Conservation (phyloP, 2,888 invertebrate genomes). For the Balanococcus diminutus region DNA sequence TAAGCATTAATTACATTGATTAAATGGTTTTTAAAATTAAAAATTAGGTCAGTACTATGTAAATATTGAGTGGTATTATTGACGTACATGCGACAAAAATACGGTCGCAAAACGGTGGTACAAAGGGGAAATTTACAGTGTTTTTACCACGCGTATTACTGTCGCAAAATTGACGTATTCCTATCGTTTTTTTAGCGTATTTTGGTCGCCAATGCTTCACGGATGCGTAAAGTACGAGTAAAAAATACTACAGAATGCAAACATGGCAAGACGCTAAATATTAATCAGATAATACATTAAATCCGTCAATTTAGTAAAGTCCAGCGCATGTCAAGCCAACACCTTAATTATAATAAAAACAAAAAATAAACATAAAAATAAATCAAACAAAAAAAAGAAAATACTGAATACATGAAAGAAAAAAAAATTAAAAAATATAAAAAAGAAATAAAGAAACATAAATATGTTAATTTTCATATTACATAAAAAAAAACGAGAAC, state of each 20-base stretch:
- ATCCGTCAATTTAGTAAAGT: slow-evolving; percentile 37
- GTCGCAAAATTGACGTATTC: too few species aligned
- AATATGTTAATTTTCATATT: slow-evolving; percentile 16
- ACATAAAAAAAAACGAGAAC: slow-evolving; percentile 19
- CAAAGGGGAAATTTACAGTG: too few species aligned
- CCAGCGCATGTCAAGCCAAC: slow-evolving; percentile 40
- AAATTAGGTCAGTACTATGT: too few species aligned
- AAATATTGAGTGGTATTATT: too few species aligned
- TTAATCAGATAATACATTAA: slow-evolving; percentile 36
- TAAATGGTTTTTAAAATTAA: too few species aligned
- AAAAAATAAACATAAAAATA: slow-evolving; percentile 38
- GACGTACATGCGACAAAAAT: too few species aligned
- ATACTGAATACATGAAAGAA: slow-evolving; percentile 14
- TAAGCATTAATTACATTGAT: too few species aligned
- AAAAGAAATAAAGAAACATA: slow-evolving; percentile 2
- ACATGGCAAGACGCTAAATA: slow-evolving; percentile 35
- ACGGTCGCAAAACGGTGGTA: too few species aligned
- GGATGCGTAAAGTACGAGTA: slow-evolving; percentile 21
- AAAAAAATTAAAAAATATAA: neutral
- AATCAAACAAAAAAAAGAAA: slow-evolving; percentile 18
- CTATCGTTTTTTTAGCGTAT: too few species aligned
- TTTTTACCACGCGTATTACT: too few species aligned
- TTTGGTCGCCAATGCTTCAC: too few species aligned
- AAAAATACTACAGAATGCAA: slow-evolving; percentile 35
- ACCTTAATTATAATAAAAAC: slow-evolving; percentile 39